Conservation (phyloP, 2,113 vertebrate species). For the Colaptes auratus region DNA sequence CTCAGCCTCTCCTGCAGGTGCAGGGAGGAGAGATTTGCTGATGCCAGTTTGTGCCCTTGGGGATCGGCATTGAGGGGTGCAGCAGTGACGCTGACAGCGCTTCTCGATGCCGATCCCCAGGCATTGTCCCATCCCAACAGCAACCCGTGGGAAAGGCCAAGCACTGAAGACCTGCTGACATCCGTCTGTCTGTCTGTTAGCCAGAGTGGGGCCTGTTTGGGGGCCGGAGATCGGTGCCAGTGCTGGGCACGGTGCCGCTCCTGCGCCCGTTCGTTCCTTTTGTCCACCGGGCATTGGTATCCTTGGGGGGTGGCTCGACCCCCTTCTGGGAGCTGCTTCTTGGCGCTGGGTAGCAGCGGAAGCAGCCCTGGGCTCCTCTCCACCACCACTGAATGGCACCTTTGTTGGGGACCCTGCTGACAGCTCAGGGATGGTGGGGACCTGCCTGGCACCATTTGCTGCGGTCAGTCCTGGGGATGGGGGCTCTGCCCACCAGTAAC, state of each 20-base stretch:
- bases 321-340: slow-evolving; percentile 39
- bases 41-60: background rate
- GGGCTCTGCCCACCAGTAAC: background rate
- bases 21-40: background rate
- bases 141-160: background rate
- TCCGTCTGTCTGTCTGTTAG: background rate
- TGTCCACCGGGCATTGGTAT: background rate
- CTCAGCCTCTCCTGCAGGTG: slow-evolving; percentile 61
- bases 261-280: slow-evolving; percentile 20
- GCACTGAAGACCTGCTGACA: background rate
- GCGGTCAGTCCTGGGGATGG: rapidly evolving
- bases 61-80: background rate
- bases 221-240: background rate
- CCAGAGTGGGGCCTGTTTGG: background rate
- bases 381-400: slow-evolving; percentile 21
- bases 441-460: background rate
- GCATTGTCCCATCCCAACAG: background rate
- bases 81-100: rapidly evolving
- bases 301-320: slow-evolving; percentile 11
- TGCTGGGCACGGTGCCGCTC: background rate
- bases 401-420: slow-evolving; percentile 48
- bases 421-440: background rate
- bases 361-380: slow-evolving; percentile 48
- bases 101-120: rapidly evolving
- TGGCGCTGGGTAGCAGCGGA: background rate